Evolutionary conservation across 2,888 invertebrate genomes (phyloP), one percentile per base, ranked within the genome.

Genomic region (Spilosoma lubricipeda): DNA sequence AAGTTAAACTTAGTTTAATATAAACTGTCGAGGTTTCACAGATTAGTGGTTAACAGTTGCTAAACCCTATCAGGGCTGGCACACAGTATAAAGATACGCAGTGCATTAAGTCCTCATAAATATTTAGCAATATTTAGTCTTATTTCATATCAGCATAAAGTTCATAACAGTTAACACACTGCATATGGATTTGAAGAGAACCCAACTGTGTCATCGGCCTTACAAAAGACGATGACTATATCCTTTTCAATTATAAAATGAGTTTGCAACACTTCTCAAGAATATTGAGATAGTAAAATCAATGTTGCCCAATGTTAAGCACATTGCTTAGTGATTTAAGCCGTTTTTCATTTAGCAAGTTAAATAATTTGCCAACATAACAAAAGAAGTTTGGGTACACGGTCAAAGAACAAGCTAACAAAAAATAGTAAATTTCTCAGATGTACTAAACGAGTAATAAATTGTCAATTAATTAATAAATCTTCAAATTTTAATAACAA

Each of bases 21-120:
- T 83, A 84, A 86, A 88, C 86, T 86, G 81, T 81, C 82, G 86
- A 85, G 90, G 88, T 89, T 90, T 89, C 90, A 80, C 88, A 87
- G 92, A 89, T 92, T 92, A 91, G 88, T 82, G 87, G 88, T 87
- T 83, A 89, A 84, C 86, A 85, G 86, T 86, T 82, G 79, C 82
- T 88, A 87, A 88, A 85, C 83, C 80, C 78, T 70, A 79, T 84
- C 83, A 81, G 81, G 77, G 67, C 56, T 69, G 68, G 7, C 30
- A 42, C 77, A 82, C 75, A 79, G 71, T 33, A 33, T 77, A 76
- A 59, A 20, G 30, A 45, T 59, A 11, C 67, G 13, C 64, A 79
- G 73, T 63, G 8, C 20, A 18, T 67, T 33, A 33, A 33, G 20
- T 33, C 13, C 33, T 2, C 2, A 23, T 65, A 33, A 56, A 20